Conservation (phyloP, 1,140 invertebrate genomes). For the Drosophila asahinai region DNA sequence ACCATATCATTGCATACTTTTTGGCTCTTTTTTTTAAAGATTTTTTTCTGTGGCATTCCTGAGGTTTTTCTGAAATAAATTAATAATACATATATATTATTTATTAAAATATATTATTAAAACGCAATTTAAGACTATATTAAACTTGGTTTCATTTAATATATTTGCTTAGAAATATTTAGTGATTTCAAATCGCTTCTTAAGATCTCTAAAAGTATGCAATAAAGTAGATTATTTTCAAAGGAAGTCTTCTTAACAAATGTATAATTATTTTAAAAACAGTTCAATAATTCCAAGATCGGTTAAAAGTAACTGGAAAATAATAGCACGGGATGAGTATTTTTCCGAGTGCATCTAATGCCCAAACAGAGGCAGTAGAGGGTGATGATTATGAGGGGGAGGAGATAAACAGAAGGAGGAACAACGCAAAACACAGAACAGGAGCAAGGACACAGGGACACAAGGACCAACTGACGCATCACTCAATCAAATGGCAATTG, state of each 20-base stretch:
- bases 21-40: too few species aligned
- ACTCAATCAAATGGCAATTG: constrained; percentile 84
- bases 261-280: background rate
- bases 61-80: too few species aligned
- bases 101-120: background rate
- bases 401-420: constrained; percentile 16
- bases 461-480: constrained; percentile 67
- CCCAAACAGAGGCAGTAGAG: constrained; percentile 28
- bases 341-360: constrained; percentile 45
- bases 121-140: too few species aligned
- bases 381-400: constrained; percentile 40
- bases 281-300: too few species aligned
- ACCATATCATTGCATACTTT: too few species aligned
- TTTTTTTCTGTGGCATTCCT: too few species aligned
- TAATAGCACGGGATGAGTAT: background rate
- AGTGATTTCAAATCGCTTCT: too few species aligned
- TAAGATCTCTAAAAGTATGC: too few species aligned
- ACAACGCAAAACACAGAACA: constrained; percentile 2
- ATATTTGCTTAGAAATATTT: too few species aligned
- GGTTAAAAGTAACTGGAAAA: background rate
- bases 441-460: constrained; percentile 26
- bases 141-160: too few species aligned
- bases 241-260: too few species aligned
- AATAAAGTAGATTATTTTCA: too few species aligned
- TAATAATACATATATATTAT: background rate